Conservation (phyloP, 1,140 invertebrate species). For the Nilaparvata lugens region DNA sequence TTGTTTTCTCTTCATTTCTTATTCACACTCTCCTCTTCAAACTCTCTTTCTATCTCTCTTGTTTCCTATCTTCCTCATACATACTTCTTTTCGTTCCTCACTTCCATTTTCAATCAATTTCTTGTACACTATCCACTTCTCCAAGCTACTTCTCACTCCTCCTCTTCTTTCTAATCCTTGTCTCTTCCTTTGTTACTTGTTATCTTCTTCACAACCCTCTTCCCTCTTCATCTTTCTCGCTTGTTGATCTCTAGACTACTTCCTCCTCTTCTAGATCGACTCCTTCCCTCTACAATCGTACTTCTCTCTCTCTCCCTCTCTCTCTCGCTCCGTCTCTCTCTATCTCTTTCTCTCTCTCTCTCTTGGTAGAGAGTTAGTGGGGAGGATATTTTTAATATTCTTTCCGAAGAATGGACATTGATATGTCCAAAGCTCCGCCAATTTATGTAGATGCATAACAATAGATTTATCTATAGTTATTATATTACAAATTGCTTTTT, state of each 20-base stretch:
- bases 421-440: too few relatives aligned
- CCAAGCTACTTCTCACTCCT: background rate
- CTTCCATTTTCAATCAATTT: too few relatives aligned
- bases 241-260: background rate
- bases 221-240: background rate
- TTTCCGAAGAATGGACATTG: too few relatives aligned
- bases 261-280: background rate
- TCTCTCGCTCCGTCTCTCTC: background rate
- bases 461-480: too few relatives aligned
- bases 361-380: too few relatives aligned
- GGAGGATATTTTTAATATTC: background rate
- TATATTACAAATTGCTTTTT: too few relatives aligned
- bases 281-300: too few relatives aligned
- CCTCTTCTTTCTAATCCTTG: background rate
- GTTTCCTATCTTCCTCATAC: background rate
- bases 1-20: constrained; percentile 6
- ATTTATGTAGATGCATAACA: too few relatives aligned
- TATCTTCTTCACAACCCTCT: background rate
- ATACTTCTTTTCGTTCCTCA: background rate
- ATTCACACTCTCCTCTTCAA: background rate
- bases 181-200: background rate
- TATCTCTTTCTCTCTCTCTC: too few relatives aligned
- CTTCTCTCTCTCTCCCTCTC: background rate
- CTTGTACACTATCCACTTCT: too few relatives aligned
- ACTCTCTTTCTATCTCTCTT: background rate